These are phyloP conservation scores for Drosophila virilis DNA, from an alignment of 1,140 invertebrate species.

Conservation along the genomic window DNA sequence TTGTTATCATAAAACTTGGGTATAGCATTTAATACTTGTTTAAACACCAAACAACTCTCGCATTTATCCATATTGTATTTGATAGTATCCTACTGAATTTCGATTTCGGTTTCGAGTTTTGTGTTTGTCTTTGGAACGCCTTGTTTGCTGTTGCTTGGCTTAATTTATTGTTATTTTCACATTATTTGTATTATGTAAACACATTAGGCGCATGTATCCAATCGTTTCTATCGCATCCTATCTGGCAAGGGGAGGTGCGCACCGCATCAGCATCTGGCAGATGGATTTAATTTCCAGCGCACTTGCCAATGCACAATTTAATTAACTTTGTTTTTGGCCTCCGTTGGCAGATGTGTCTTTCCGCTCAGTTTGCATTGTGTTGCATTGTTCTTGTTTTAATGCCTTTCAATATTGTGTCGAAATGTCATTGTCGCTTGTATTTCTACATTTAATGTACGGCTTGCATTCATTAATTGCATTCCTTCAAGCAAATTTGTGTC, in stretches of 20 bases:
- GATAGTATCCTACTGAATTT: conserved; percentile 19
- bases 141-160: conserved; percentile 44
- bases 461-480: conserved; percentile 56
- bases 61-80: conserved; percentile 29
- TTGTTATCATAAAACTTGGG: not conserved
- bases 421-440: conserved; percentile 55
- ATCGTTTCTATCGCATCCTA: conserved; percentile 14
- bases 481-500: conserved; percentile 41
- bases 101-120: conserved; percentile 27
- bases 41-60: conserved; percentile 14
- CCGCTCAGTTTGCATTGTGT: conserved; percentile 21
- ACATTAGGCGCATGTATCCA: conserved; percentile 46
- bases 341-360: conserved; percentile 52
- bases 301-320: conserved; percentile 66
- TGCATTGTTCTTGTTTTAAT: conserved; percentile 35
- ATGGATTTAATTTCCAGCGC: conserved; percentile 63
- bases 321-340: conserved; percentile 68
- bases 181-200: conserved; percentile 76
- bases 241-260: conserved; percentile 3
- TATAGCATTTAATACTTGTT: not conserved
- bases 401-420: conserved; percentile 38
- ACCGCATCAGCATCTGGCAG: conserved; percentile 36
- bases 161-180: conserved; percentile 74
- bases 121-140: conserved; percentile 21
- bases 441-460: conserved; percentile 24